phyloP scores from a whole-genome alignment of 2,113 vertebrate genomes.

The Ranitomeya variabilis region DNA sequence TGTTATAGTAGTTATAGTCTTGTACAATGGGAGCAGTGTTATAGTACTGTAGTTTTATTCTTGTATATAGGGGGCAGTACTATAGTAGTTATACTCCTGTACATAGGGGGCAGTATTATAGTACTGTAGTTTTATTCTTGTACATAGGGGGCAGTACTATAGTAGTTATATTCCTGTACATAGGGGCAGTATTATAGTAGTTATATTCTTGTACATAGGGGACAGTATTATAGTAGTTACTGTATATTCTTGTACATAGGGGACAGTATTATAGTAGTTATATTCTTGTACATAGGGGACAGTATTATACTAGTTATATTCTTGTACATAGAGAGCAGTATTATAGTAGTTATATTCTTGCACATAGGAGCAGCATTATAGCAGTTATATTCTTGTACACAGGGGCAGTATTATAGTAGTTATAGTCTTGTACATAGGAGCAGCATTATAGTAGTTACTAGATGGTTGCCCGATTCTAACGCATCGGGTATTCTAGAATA shows the following conservation, averaged over 20 bases:
- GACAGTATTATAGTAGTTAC: background rate
- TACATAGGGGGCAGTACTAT: background rate
- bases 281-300: background rate
- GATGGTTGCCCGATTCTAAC: too few species aligned
- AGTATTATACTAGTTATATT: too few species aligned
- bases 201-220: background rate
- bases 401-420: too few species aligned
- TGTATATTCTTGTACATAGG: slow-evolving; percentile 7
- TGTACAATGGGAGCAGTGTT: background rate
- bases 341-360: too few species aligned
- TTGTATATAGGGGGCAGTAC: background rate
- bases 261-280: background rate
- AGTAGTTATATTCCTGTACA: slow-evolving; percentile 2
- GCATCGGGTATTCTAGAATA: too few species aligned
- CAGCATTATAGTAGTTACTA: too few species aligned
- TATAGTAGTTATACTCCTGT: slow-evolving; percentile 4
- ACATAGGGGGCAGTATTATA: background rate
- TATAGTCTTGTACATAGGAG: too few species aligned
- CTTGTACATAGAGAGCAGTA: too few species aligned
- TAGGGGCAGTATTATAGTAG: slow-evolving; percentile 8
- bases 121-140: slow-evolving; percentile 11
- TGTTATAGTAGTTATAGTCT: too few species aligned
- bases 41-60: slow-evolving; percentile 5
- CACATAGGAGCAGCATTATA: too few species aligned
- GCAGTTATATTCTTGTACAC: too few species aligned